Evolutionary conservation across 92 coral and sea anemone species (phyloP).

Genomic region (Scolanthus callimorphus): DNA sequence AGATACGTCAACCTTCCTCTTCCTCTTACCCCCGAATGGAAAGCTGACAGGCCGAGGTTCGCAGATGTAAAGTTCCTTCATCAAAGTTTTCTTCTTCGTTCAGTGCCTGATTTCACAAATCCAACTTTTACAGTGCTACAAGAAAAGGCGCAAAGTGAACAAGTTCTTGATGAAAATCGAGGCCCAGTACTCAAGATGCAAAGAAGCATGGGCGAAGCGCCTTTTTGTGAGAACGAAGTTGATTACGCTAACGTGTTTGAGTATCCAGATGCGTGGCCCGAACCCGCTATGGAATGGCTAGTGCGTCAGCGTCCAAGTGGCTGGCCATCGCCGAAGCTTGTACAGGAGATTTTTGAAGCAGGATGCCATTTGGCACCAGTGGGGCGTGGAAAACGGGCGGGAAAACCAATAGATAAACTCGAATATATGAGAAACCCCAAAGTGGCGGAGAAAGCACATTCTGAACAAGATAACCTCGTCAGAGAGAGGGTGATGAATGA

Average conservation of each 20-base stretch:
- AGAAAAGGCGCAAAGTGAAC: background rate
- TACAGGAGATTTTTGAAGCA: constrained; percentile 64
- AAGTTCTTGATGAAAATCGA: constrained; percentile 17
- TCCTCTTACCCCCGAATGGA: constrained; percentile 64
- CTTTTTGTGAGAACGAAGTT: constrained; percentile 29
- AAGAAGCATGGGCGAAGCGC: constrained; percentile 11
- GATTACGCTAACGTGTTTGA: constrained; percentile 54
- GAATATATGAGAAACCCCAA: constrained; percentile 43
- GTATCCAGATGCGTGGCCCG: constrained; percentile 78
- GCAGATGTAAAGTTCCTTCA: constrained; percentile 33
- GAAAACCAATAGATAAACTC: constrained; percentile 39
- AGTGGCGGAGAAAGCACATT: background rate
- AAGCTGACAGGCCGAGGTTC: constrained; percentile 47
- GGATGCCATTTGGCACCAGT: constrained; percentile 83
- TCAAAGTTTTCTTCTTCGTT: constrained; percentile 46
- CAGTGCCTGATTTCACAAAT: background rate
- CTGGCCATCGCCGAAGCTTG: constrained; percentile 78
- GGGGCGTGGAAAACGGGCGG: constrained; percentile 61
- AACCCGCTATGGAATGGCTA: constrained; percentile 82
- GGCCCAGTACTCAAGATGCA: constrained; percentile 70
- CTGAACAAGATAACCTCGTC: background rate
- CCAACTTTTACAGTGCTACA: background rate
- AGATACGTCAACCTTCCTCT: constrained; percentile 45
- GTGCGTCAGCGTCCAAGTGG: constrained; percentile 56
- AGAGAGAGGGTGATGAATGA: too few species aligned